Percentiles rank a stretch among this genome's conserved stretches.
phyloP scores from a whole-genome alignment of 2,888 invertebrate genomes.

The Erpobdella octoculata region DNA sequence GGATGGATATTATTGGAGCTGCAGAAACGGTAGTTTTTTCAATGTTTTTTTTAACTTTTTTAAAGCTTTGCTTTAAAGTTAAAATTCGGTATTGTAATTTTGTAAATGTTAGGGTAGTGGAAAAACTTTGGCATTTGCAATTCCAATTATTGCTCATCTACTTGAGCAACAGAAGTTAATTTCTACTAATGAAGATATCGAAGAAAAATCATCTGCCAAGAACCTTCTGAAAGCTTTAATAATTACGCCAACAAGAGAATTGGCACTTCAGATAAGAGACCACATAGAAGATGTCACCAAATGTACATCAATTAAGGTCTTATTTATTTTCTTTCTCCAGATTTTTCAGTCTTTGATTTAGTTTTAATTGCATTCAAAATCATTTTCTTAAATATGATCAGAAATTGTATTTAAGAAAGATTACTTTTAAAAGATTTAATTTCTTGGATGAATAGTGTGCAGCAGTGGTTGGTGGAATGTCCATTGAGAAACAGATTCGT shows the following conservation, averaged over 20 bases:
- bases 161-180: conserved; percentile 49
- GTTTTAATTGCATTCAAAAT: not conserved
- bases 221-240: conserved; percentile 70
- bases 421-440: not conserved
- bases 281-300: conserved; percentile 73
- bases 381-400: not conserved
- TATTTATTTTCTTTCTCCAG: not conserved
- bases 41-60: not conserved
- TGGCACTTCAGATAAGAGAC: conserved; percentile 85
- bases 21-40: conserved; percentile 71
- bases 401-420: not conserved
- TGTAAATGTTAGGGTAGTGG: conserved; percentile 70
- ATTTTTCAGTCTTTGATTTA: not conserved
- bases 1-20: conserved; percentile 88
- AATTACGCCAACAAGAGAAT: conserved; percentile 87
- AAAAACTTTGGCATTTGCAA: conserved; percentile 92
- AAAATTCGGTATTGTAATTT: too few relatives aligned
- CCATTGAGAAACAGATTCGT: conserved; percentile 84
- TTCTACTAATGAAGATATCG: not conserved
- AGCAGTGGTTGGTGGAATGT: conserved; percentile 85
- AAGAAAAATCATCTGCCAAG: not conserved
- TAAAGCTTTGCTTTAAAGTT: not conserved
- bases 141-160: conserved; percentile 82
- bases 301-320: conserved; percentile 63
- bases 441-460: conserved; percentile 58